Percentiles rank a stretch among this genome's conserved stretches.
These are phyloP conservation scores for Agrenia bidenticulata DNA, from an alignment of 2,888 invertebrate genomes.

Conservation along the genomic window DNA sequence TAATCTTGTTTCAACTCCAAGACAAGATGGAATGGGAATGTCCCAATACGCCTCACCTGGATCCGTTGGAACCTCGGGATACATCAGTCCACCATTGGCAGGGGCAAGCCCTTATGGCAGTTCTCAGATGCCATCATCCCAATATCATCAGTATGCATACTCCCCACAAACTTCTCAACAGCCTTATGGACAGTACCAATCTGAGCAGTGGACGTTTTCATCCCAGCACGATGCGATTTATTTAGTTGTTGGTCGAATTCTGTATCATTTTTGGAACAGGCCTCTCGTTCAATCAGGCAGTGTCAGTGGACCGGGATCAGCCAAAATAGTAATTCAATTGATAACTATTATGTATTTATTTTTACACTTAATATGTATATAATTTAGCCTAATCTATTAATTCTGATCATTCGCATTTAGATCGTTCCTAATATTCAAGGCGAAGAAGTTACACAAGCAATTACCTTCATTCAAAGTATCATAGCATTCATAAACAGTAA, in stretches of 20 bases:
- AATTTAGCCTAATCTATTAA: too few species aligned
- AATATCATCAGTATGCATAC: slow-evolving; percentile 27
- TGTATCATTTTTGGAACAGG: slow-evolving; percentile 84
- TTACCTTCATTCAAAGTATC: slow-evolving; percentile 47
- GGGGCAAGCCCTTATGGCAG: slow-evolving; percentile 41
- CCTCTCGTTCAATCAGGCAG: slow-evolving; percentile 56
- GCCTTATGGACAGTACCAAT: neutral
- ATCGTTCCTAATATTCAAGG: slow-evolving; percentile 48
- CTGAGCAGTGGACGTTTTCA: slow-evolving; percentile 59
- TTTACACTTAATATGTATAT: too few species aligned
- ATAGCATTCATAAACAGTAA: slow-evolving; percentile 46
- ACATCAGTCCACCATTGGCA: slow-evolving; percentile 37
- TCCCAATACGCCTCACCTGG: slow-evolving; percentile 17
- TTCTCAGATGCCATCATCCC: slow-evolving; percentile 39
- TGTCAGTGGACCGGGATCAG: slow-evolving; percentile 25
- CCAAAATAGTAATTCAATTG: slow-evolving; percentile 45
- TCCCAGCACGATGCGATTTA: slow-evolving; percentile 93
- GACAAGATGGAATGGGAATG: slow-evolving; percentile 27
- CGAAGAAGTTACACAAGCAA: slow-evolving; percentile 50
- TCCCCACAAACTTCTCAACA: slow-evolving; percentile 43
- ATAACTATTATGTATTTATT: too few species aligned
- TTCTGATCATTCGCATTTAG: too few species aligned
- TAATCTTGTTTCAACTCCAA: slow-evolving; percentile 52
- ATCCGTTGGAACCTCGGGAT: slow-evolving; percentile 25
- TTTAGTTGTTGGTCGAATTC: slow-evolving; percentile 81